Base-by-base conservation (phyloP, 2,888 invertebrate genomes). In the Aphelenchoides bicaudatus region DNA sequence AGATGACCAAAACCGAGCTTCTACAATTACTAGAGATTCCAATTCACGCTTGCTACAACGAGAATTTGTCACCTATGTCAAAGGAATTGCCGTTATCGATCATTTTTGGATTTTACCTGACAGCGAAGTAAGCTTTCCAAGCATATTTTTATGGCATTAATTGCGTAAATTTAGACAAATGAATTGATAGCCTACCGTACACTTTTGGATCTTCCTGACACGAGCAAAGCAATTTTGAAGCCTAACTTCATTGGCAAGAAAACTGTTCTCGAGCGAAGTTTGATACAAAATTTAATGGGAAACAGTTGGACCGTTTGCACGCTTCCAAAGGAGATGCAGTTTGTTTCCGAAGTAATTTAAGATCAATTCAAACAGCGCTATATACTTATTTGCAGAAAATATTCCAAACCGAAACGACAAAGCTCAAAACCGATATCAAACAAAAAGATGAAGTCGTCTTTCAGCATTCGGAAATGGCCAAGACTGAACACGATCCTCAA, bases 71-170 rank as follows among this genome's bases (percentile, higher is more conserved):
- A 21, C 43, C 6, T 43, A 19, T 25, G 43, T 43, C 6, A 21
- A 8, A 10, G 43, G 43, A 43, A n/a, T 43, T 10, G 43, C 8
- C 8, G 6, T n/a, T 25, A 21, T 19, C 43, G 43, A 43, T 25
- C 16, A 43, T 8, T 43, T 43, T 21, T 43, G 43, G 43, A 21
- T 43, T n/a, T 21, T 43, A 25, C 16, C 8, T 25, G 43, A 43
- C 23, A 43, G 21, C 43, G 43, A 43, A 21, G 43, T 43, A n/a
- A 34, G 34, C n/a, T 34, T n/a, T 34, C 34, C 34, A 10, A 13
- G 16, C 13, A 34, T 13, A 34, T 13, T 16, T 34, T 13, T 34
- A 13, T 34, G 34, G 34, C 16, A 34, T 34, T 10, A 34, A 10
- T 34, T 8, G 23, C 10, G 6, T 43, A 25, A 8, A n/a, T 43